Conservation (phyloP, 2,888 invertebrate genomes). For the Linnaemya vulpina region DNA sequence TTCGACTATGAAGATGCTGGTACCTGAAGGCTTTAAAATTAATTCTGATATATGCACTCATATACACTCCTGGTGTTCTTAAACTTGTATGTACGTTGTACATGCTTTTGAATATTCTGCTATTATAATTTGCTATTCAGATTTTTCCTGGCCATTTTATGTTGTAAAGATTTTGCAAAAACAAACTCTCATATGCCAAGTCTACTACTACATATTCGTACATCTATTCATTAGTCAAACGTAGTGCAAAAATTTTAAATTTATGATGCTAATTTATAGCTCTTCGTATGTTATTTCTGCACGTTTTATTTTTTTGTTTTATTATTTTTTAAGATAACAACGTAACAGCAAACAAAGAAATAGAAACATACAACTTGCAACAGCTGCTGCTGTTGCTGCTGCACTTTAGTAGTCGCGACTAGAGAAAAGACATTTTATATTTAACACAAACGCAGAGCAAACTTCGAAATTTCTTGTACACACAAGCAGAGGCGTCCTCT, state of each 20-base stretch:
- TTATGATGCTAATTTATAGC: conserved; percentile 80
- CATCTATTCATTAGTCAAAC: conserved; percentile 73
- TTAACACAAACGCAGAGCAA: conserved; percentile 38
- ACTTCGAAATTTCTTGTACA: conserved; percentile 22
- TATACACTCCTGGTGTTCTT: too few species aligned
- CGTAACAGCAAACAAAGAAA: conserved; percentile 47
- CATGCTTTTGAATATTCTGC: background rate
- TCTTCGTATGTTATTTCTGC: conserved; percentile 74
- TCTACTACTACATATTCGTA: background rate
- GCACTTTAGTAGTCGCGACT: conserved; percentile 58
- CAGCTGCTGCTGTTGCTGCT: conserved; percentile 68
- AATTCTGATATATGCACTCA: too few species aligned
- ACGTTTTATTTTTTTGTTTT: background rate
- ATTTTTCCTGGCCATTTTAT: conserved; percentile 2
- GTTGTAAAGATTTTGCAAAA: conserved; percentile 5
- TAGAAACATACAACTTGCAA: conserved; percentile 61
- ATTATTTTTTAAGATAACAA: conserved; percentile 64
- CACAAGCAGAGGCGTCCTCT: background rate
- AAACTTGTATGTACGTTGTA: background rate
- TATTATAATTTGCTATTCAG: conserved; percentile 6
- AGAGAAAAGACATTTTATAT: conserved; percentile 63
- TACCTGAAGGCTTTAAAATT: too few species aligned
- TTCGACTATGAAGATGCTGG: too few species aligned
- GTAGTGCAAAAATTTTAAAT: conserved; percentile 77
- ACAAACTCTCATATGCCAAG: conserved; percentile 24